A percentile compares a stretch with the other conserved stretches of the same genome.
Evolutionary conservation across 2,113 vertebrate genomes (phyloP).

Genomic region (Echinops telfairi): DNA sequence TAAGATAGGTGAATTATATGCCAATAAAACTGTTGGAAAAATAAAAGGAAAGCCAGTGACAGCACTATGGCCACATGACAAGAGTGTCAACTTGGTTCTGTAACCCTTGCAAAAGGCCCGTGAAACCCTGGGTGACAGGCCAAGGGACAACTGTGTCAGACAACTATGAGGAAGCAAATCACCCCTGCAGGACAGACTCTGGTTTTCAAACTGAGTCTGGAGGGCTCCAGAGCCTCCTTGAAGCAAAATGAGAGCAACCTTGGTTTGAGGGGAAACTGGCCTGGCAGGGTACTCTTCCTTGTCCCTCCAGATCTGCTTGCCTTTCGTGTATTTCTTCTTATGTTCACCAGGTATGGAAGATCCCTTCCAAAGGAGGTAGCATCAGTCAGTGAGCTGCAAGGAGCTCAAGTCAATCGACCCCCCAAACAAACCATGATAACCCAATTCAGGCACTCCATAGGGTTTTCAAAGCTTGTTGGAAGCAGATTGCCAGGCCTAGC

Average conservation of each 20-base stretch:
- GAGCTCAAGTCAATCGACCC: neutral
- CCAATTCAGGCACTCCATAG: neutral
- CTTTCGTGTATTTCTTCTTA: constrained; percentile 7
- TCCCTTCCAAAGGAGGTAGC: neutral
- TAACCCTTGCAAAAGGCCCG: neutral
- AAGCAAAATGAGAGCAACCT: neutral
- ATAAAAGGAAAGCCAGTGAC: neutral
- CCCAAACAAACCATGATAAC: neutral
- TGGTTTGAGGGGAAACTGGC: neutral
- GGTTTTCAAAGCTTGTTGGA: neutral
- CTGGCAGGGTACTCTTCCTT: neutral
- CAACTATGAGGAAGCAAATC: neutral
- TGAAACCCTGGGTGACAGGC: neutral
- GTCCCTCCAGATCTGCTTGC: neutral
- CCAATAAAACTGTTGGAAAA: too few species aligned
- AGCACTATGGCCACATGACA: neutral
- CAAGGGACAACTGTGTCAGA: neutral
- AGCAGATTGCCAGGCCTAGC: neutral
- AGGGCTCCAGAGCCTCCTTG: neutral
- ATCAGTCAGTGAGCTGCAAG: neutral
- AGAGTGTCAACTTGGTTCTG: neutral
- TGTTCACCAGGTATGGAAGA: constrained; percentile 9
- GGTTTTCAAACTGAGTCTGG: neutral
- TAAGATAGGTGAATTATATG: too few species aligned
- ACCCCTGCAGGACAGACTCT: neutral